These are phyloP conservation scores for Synergus itoensis DNA, from an alignment of 2,888 invertebrate species.

Conservation along the genomic window DNA sequence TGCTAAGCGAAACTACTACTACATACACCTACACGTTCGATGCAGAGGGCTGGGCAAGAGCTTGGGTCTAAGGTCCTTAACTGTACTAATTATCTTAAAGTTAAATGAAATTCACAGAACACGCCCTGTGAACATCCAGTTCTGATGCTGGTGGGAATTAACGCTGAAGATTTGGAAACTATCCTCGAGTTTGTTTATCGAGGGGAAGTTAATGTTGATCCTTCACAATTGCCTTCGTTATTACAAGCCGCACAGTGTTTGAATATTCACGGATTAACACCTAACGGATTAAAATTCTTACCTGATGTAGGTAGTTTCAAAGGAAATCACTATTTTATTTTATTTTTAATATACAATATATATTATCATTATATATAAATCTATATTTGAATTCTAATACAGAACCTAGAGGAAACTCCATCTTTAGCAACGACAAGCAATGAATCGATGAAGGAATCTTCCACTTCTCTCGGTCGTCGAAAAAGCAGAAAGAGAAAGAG, in stretches of 20 bases:
- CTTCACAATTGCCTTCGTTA: constrained; percentile 81
- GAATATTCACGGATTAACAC: constrained; percentile 82
- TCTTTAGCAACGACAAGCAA: constrained; percentile 72
- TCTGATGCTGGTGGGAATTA: constrained; percentile 83
- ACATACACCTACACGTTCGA: too few species aligned
- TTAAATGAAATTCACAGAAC: constrained; percentile 75
- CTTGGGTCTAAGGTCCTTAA: not conserved
- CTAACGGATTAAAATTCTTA: constrained; percentile 72
- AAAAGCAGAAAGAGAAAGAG: constrained; percentile 80
- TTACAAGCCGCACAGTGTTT: constrained; percentile 83
- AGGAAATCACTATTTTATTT: too few species aligned
- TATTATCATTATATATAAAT: too few species aligned
- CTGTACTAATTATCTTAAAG: not conserved
- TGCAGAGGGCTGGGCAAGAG: too few species aligned
- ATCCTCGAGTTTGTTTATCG: constrained; percentile 82
- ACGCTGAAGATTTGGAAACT: constrained; percentile 82
- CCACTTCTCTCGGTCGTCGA: constrained; percentile 79
- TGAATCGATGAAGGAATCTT: constrained; percentile 72
- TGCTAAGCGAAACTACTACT: too few species aligned
- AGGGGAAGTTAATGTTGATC: constrained; percentile 83
- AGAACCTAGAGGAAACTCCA: constrained; percentile 74
- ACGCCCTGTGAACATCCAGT: constrained; percentile 84
- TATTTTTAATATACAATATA: too few species aligned
- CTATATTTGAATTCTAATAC: constrained; percentile 19
- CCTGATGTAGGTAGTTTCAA: constrained; percentile 69